Evolutionary conservation across 2,797 vertebrate species (phyloP).

Genomic region (Orientallactaga sibirica): DNA sequence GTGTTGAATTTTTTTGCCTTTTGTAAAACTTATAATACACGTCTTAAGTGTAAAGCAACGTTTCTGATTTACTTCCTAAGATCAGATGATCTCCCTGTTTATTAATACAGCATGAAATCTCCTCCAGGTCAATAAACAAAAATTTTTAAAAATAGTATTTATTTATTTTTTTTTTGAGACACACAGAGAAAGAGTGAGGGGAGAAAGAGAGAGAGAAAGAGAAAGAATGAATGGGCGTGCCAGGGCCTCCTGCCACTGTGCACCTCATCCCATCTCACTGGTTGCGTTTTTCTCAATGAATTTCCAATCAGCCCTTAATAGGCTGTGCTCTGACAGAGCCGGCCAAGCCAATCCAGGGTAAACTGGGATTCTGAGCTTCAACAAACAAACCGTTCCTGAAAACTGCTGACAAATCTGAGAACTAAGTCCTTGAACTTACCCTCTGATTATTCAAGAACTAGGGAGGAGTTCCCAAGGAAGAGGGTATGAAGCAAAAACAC

Average conservation of each 20-base stretch:
- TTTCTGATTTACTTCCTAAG: neutral
- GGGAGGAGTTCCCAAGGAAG: neutral
- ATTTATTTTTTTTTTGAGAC: no score
- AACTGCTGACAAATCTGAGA: constrained; percentile 13
- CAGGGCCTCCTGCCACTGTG: no score
- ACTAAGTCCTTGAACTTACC: constrained; percentile 49
- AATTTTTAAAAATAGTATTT: neutral
- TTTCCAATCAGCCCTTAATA: constrained; percentile 67
- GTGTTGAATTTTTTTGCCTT: neutral
- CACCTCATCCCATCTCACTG: constrained; percentile 24
- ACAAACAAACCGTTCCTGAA: constrained; percentile 71
- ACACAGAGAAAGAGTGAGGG: no score
- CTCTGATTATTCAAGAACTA: neutral
- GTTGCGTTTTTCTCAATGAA: constrained; percentile 67
- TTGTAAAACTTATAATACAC: neutral
- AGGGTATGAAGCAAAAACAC: no score
- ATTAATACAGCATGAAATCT: neutral
- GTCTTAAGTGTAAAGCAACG: constrained; percentile 7
- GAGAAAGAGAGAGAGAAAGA: no score
- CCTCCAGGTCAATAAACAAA: neutral
- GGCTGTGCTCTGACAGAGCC: neutral
- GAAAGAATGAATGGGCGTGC: no score
- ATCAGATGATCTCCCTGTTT: neutral
- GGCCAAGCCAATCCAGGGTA: constrained; percentile 60
- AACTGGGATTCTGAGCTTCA: constrained; percentile 8